Conservation (phyloP, 2,888 invertebrate species). For the Salticus scenicus region DNA sequence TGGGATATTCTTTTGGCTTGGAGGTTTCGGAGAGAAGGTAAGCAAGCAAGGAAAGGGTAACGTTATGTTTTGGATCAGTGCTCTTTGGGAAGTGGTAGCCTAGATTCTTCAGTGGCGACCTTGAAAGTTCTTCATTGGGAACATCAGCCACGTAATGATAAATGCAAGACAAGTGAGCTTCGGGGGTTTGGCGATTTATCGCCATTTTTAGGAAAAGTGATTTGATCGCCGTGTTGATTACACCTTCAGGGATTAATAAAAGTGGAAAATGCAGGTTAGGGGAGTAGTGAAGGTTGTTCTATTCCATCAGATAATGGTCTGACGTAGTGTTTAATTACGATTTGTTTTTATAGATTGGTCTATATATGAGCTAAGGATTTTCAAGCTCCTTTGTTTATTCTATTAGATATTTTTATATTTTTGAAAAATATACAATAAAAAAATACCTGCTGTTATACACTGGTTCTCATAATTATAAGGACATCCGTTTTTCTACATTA, state of each 20-base stretch:
- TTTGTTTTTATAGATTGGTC: no score
- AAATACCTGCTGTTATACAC: no score
- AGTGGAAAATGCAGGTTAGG: not conserved
- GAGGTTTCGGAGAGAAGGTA: conserved; percentile 18
- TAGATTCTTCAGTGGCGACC: conserved; percentile 54
- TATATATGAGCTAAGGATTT: no score
- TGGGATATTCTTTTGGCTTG: conserved; percentile 4
- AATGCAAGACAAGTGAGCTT: conserved; percentile 15
- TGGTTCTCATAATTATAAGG: no score
- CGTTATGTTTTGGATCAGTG: conserved; percentile 68
- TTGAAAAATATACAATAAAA: no score
- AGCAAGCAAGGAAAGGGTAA: conserved; percentile 31
- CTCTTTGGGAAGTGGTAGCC: conserved; percentile 61
- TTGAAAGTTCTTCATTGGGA: conserved; percentile 69
- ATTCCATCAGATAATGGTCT: no score
- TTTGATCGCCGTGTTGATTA: not conserved
- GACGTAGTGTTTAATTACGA: no score
- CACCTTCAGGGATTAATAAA: not conserved
- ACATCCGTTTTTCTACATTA: no score
- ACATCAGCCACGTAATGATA: conserved; percentile 49
- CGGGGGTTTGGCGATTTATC: not conserved
- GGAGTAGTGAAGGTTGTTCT: not conserved
- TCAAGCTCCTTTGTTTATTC: no score
- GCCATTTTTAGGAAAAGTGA: not conserved
- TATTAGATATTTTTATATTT: no score